phyloP scores from a whole-genome alignment of 2,888 invertebrate genomes.

The Aricia artaxerxes region DNA sequence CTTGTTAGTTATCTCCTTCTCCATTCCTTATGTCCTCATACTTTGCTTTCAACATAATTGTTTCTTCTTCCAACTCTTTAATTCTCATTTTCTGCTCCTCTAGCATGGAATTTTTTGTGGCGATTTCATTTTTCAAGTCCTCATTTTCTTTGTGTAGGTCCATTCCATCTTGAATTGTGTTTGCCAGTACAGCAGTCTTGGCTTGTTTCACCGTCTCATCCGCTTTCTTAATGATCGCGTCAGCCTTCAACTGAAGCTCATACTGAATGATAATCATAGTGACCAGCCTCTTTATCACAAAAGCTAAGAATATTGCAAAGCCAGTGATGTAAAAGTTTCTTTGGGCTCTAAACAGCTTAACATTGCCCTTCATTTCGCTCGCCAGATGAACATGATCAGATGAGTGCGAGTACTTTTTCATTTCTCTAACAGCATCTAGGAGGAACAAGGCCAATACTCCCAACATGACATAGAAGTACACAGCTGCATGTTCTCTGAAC shows the following conservation, averaged over 20 bases:
- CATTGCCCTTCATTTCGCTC: slow-evolving; percentile 83
- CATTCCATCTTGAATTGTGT: slow-evolving; percentile 49
- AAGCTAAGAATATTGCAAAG: slow-evolving; percentile 86
- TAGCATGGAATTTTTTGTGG: slow-evolving; percentile 46
- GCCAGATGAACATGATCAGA: slow-evolving; percentile 74
- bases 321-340: slow-evolving; percentile 90
- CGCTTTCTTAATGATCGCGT: slow-evolving; percentile 85
- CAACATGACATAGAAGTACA: slow-evolving; percentile 83
- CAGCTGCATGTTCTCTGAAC: slow-evolving; percentile 82
- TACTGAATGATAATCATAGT: slow-evolving; percentile 84
- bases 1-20: slow-evolving; percentile 50
- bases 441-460: slow-evolving; percentile 83
- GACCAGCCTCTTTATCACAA: slow-evolving; percentile 84
- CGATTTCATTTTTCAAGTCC: slow-evolving; percentile 46
- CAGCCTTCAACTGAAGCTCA: slow-evolving; percentile 80
- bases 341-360: slow-evolving; percentile 88
- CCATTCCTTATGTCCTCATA: slow-evolving; percentile 50
- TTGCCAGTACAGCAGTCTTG: slow-evolving; percentile 55
- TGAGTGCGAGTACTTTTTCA: slow-evolving; percentile 83
- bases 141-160: slow-evolving; percentile 43
- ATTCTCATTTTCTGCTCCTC: slow-evolving; percentile 50
- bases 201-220: slow-evolving; percentile 79
- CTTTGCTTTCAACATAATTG: slow-evolving; percentile 55
- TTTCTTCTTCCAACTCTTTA: slow-evolving; percentile 54
- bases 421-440: slow-evolving; percentile 86